Evolutionary conservation across 2,113 vertebrate species (phyloP).

Genomic region (Cichladusa arquata): DNA sequence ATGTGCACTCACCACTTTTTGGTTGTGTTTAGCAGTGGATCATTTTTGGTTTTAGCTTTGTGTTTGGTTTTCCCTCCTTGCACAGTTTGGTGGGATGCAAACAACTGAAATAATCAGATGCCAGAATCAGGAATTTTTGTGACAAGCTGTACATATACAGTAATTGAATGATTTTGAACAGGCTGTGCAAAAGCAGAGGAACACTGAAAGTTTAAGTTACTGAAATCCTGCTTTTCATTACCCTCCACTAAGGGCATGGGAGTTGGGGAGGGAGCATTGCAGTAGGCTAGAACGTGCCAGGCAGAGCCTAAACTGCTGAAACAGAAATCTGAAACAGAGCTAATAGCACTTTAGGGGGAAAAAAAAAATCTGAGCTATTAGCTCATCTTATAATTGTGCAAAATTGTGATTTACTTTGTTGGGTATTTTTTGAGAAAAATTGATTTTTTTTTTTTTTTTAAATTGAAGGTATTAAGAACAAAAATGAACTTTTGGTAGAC

Average conservation of each 20-base stretch:
- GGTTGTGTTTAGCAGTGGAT: not conserved
- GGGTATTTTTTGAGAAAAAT: not conserved
- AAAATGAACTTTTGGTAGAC: not conserved
- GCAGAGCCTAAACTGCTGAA: not conserved
- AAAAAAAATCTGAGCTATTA: not conserved
- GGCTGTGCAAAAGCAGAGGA: not conserved
- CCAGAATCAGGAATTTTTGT: not conserved
- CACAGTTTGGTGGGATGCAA: not conserved
- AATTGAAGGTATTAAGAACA: not conserved
- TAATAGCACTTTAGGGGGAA: not conserved
- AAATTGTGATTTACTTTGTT: not conserved
- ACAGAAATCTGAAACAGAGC: not conserved
- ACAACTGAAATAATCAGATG: not conserved
- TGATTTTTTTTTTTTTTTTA: not conserved
- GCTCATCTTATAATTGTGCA: not conserved
- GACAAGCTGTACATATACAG: not conserved
- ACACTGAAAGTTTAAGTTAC: not conserved
- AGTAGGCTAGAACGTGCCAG: rapidly evolving
- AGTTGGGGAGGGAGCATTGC: not conserved
- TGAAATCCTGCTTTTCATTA: not conserved
- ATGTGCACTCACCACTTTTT: rapidly evolving
- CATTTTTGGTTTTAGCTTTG: not conserved
- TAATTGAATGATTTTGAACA: not conserved
- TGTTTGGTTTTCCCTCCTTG: not conserved
- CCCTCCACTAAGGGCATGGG: not conserved